Conservation (phyloP, 2,888 invertebrate species). For the Drosophila parthenogenetica region DNA sequence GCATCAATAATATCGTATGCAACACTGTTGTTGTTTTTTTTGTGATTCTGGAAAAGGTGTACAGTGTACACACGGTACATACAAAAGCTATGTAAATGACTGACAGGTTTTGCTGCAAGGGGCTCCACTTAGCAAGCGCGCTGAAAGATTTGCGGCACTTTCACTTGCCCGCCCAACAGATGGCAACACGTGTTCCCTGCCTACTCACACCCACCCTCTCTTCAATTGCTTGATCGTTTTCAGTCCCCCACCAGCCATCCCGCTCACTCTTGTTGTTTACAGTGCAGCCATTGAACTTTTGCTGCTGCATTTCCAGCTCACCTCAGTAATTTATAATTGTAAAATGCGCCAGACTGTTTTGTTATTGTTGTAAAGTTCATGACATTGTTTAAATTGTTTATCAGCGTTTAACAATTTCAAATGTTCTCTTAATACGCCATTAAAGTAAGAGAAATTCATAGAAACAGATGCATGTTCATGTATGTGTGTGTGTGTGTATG, state of each 20-base stretch:
- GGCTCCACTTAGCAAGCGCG: slow-evolving; percentile 66
- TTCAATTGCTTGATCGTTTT: background rate
- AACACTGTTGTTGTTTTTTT: slow-evolving; percentile 36
- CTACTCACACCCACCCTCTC: background rate
- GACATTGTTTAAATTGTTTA: slow-evolving; percentile 43
- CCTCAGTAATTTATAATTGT: slow-evolving; percentile 55
- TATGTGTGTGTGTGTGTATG: background rate
- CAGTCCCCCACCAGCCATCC: background rate
- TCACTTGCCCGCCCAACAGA: slow-evolving; percentile 57
- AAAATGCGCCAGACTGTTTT: slow-evolving; percentile 29
- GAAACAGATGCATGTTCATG: background rate
- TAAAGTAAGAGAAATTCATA: slow-evolving; percentile 14
- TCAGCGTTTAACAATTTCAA: slow-evolving; percentile 40
- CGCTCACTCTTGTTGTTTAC: slow-evolving; percentile 58
- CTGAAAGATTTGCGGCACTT: slow-evolving; percentile 77
- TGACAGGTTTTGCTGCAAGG: slow-evolving; percentile 39
- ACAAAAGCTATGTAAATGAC: slow-evolving; percentile 44
- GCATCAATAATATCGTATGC: slow-evolving; percentile 62
- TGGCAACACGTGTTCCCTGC: slow-evolving; percentile 70
- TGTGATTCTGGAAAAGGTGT: slow-evolving; percentile 52
- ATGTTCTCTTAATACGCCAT: slow-evolving; percentile 23
- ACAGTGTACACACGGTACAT: background rate
- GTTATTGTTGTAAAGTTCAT: slow-evolving; percentile 67
- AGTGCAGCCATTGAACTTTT: slow-evolving; percentile 70
- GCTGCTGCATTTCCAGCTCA: slow-evolving; percentile 43